phyloP scores from a whole-genome alignment of 2,797 vertebrate species.

The Fundulus diaphanus region DNA sequence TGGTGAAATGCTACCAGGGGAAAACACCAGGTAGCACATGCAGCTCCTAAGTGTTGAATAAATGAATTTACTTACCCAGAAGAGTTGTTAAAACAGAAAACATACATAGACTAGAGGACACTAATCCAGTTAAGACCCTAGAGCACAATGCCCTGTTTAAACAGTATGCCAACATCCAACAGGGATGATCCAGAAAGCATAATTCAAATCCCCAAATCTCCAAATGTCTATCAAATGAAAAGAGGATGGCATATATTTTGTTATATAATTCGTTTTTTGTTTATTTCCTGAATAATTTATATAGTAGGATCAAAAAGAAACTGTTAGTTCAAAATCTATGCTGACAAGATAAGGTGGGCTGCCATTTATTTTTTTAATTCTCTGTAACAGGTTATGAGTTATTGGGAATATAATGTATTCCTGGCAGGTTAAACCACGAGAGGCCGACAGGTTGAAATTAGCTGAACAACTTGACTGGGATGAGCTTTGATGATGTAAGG shows the following conservation, averaged over 20 bases:
- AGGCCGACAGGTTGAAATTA: not conserved
- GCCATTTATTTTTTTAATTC: not conserved
- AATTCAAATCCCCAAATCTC: not conserved
- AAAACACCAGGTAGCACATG: conserved; percentile 29
- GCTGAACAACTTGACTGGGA: not conserved
- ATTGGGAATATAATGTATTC: not conserved
- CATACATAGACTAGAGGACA: conserved; percentile 24
- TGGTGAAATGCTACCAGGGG: conserved; percentile 31
- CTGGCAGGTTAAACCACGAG: not conserved
- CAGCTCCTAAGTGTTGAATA: conserved; percentile 39
- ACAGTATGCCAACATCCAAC: conserved; percentile 7
- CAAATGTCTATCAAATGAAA: not conserved
- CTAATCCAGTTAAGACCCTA: not conserved
- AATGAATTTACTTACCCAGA: conserved; percentile 32
- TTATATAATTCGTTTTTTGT: not conserved
- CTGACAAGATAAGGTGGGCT: not conserved
- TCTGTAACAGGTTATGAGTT: not conserved
- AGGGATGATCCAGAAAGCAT: not conserved
- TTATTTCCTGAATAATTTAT: not conserved
- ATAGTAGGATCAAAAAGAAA: not conserved
- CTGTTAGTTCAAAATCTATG: not conserved
- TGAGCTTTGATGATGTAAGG: not conserved
- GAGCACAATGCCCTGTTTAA: conserved; percentile 16
- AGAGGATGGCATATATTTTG: not conserved
- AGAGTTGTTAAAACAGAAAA: conserved; percentile 36